Percentiles rank a stretch among this genome's conserved stretches.
phyloP scores from a whole-genome alignment of 2,113 vertebrate species.

The Chauna torquata region DNA sequence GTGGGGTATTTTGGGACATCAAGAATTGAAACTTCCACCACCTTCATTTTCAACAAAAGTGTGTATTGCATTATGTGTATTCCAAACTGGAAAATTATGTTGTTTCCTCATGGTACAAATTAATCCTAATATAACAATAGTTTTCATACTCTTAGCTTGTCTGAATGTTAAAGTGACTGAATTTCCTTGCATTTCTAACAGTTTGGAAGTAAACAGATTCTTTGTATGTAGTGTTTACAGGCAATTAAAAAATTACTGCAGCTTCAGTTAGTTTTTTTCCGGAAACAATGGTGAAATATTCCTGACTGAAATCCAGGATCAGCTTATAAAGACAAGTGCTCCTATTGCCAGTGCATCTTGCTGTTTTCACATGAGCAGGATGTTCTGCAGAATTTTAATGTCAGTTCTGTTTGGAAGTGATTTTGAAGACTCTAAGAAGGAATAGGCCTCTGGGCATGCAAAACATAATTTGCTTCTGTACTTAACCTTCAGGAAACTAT shows the following conservation, averaged over 20 bases:
- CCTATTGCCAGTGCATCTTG: constrained; percentile 10
- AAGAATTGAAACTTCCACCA: background rate
- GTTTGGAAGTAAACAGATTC: background rate
- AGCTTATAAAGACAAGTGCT: background rate
- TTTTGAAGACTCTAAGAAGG: background rate
- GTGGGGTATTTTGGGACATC: background rate
- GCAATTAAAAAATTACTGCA: background rate
- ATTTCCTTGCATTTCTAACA: background rate
- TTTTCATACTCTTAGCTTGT: no score
- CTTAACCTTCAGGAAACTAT: background rate
- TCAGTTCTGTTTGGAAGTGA: background rate
- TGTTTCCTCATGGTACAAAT: background rate
- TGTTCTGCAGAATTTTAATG: constrained; percentile 17
- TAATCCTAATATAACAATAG: background rate
- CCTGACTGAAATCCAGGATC: background rate
- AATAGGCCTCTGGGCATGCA: background rate
- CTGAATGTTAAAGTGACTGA: background rate
- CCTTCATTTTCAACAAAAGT: background rate
- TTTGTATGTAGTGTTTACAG: background rate
- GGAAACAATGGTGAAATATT: background rate
- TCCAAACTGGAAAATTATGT: background rate
- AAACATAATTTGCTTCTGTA: background rate
- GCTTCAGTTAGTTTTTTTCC: background rate
- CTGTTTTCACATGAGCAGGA: background rate
- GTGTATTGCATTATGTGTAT: background rate